phyloP scores from a whole-genome alignment of 2,888 invertebrate species.

The Cantharis rufa region DNA sequence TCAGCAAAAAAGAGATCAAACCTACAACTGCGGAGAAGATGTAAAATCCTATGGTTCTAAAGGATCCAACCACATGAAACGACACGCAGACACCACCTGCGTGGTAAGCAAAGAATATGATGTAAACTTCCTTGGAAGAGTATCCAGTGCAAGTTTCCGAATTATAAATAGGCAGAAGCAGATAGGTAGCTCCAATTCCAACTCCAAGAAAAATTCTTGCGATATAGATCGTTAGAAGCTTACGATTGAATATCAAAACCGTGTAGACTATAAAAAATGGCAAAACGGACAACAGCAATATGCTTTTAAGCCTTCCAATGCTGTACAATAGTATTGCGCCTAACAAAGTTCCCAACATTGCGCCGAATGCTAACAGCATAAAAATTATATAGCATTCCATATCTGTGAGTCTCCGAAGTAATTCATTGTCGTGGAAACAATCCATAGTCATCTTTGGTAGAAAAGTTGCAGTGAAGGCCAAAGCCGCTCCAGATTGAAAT shows the following conservation, averaged over 20 bases:
- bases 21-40: neutral
- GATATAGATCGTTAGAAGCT: neutral
- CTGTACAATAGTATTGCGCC: neutral
- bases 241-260: neutral
- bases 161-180: neutral
- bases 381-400: neutral
- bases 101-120: neutral
- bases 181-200: neutral
- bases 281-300: neutral
- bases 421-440: neutral
- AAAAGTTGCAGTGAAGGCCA: neutral
- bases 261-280: neutral
- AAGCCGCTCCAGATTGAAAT: neutral
- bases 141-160: neutral
- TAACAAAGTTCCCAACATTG: neutral
- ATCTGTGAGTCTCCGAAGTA: neutral
- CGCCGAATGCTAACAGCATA: neutral
- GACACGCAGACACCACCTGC: neutral
- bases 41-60: neutral
- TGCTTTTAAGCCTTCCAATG: neutral
- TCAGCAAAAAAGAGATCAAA: neutral
- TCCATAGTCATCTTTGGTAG: neutral
- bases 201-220: neutral
- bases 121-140: neutral
- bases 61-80: neutral